These are phyloP conservation scores for Ceratosolen fusciceps DNA, from an alignment of 1,140 invertebrate species.

Conservation along the genomic window DNA sequence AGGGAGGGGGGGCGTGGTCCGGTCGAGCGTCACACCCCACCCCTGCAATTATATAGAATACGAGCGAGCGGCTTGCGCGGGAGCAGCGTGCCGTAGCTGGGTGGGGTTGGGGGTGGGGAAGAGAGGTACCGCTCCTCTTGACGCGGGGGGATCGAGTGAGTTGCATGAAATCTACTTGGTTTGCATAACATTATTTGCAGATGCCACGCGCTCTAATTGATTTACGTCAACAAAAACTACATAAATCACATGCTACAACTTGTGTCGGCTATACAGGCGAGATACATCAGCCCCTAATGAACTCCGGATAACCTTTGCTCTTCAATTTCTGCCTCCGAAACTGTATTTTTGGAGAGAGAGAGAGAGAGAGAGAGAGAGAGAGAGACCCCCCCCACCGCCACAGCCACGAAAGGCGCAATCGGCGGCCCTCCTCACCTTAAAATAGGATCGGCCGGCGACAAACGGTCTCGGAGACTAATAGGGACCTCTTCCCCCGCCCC, in stretches of 20 bases:
- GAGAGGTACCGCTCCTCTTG: no score
- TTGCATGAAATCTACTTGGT: constrained; percentile 41
- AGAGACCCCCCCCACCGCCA: no score
- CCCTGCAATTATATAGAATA: constrained; percentile 49
- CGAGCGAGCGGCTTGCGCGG: no score
- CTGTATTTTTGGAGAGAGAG: constrained; percentile 15
- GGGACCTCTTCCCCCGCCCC: no score
- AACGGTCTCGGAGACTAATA: no score
- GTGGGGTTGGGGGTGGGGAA: no score
- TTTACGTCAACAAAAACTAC: constrained; percentile 45
- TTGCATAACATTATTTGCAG: constrained; percentile 50
- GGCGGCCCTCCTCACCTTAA: constrained; percentile 5
- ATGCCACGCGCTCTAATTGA: constrained; percentile 48
- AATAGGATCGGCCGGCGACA: no score
- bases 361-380: no score
- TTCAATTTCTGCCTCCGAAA: not conserved
- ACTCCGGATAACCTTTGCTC: not conserved
- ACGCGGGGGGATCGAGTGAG: constrained; percentile 36
- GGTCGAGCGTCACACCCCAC: constrained; percentile 26
- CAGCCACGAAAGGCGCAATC: no score
- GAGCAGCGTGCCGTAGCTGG: no score
- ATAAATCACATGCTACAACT: constrained; percentile 43
- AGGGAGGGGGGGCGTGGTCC: no score
- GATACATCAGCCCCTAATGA: constrained; percentile 9
- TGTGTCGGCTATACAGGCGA: not conserved